phyloP scores from a whole-genome alignment of 1,140 invertebrate species.

The Limonius californicus region DNA sequence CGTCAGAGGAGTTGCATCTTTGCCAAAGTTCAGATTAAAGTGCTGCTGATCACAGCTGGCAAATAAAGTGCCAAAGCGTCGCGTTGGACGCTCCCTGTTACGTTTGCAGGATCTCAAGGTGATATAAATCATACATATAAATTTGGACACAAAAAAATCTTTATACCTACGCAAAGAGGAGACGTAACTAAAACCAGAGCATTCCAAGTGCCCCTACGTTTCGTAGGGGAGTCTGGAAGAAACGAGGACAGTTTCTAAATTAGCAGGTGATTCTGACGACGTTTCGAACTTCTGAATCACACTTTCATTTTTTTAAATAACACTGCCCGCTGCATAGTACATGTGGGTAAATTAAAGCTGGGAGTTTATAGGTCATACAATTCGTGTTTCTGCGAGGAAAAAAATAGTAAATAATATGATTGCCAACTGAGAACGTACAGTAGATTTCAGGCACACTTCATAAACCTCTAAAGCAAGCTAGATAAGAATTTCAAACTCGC shows the following conservation, averaged over 20 bases:
- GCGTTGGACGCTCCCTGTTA: background rate
- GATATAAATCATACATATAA: constrained; percentile 9
- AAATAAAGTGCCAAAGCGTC: constrained; percentile 1
- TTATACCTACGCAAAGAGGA: constrained; percentile 6
- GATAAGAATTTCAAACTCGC: no score
- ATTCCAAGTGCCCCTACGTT: background rate
- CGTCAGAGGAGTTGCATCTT: background rate
- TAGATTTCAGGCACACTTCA: background rate
- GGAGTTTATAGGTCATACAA: background rate
- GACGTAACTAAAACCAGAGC: constrained; percentile 2
- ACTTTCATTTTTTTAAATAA: background rate
- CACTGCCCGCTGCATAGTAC: background rate
- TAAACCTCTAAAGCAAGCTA: no score
- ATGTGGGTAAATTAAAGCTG: background rate
- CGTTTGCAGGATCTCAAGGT: constrained; percentile 1
- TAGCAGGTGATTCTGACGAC: constrained; percentile 8
- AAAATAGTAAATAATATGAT: constrained; percentile 6
- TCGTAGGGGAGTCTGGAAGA: constrained; percentile 1
- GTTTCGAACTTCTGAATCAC: constrained; percentile 2
- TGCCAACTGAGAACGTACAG: background rate
- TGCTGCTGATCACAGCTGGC: background rate
- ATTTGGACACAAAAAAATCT: constrained; percentile 6
- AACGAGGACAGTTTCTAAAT: background rate
- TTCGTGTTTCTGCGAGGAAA: background rate
- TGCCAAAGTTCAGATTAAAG: background rate